phyloP scores from a whole-genome alignment of 2,797 vertebrate genomes.

The Tenualosa ilisha region DNA sequence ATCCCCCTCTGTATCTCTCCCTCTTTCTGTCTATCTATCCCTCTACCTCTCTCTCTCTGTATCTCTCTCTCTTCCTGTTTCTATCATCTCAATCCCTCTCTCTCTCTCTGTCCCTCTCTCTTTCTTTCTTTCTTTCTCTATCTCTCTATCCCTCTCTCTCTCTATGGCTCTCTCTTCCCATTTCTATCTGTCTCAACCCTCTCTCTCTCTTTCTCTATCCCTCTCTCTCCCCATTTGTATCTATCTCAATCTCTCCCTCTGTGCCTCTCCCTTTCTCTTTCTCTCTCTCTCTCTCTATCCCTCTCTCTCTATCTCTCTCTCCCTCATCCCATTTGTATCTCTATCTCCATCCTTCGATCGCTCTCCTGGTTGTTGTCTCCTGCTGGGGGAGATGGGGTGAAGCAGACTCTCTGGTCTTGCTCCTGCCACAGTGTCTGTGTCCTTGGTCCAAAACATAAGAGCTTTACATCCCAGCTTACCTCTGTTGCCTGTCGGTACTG shows the following conservation, averaged over 20 bases:
- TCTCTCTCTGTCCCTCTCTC: neutral
- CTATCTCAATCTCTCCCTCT: no score
- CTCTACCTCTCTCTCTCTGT: no score
- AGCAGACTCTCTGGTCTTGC: neutral
- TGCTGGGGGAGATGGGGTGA: neutral
- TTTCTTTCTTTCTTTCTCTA: no score
- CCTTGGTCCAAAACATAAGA: neutral
- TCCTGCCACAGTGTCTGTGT: neutral
- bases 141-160: neutral
- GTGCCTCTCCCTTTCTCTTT: neutral
- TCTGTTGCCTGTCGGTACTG: neutral
- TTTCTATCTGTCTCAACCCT: neutral
- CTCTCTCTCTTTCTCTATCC: neutral
- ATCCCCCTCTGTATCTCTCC: neutral
- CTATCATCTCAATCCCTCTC: neutral
- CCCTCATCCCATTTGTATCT: no score
- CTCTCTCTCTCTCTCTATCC: no score
- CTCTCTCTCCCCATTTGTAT: neutral
- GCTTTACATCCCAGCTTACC: neutral
- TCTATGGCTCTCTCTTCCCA: neutral
- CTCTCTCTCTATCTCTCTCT: neutral
- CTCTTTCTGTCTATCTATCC: neutral
- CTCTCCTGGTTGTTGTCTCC: constrained; percentile 5
- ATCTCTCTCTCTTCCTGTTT: no score
- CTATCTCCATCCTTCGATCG: constrained; percentile 15